Base-by-base conservation (phyloP, 2,113 vertebrate species). In the Heterochromis multidens region DNA sequence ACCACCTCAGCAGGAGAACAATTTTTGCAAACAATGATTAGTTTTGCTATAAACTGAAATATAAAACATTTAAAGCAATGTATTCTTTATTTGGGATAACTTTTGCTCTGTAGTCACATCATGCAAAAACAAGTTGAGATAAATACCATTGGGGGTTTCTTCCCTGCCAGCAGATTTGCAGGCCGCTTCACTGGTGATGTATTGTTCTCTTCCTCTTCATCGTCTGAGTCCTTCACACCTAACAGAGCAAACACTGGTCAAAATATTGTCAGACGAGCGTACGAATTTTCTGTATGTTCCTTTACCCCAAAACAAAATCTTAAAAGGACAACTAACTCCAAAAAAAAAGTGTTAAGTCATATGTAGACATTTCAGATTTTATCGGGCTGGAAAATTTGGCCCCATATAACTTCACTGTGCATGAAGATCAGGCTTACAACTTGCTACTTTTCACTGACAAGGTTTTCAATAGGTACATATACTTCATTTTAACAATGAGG, bases 201-300 rank as follows among this genome's bases (percentile, higher is more conserved):
- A 87, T 96, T 96, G 90, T 97, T 95, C 81, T 96, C 96, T 72
- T 96, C 95, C 8, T 96, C 96, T 23, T 96, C 96, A 65, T 96
- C 95, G 9, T 96, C 95, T 35, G 94, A 95, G 17, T 96, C 96
- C 72, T 96, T 97, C 52, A 94, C 92, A 89, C 95, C 96, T 97
- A 46, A 25, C 82, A 23, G 7, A 82, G 16, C 1, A 83, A 84
- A 83, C 37, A 37, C 29, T 19, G 10, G 25, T 72, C 56, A 85
- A 56, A 40, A 72, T 49, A 72, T 19, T 43, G 40, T 49, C 43
- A 72, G 49, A 49, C 16, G 7, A 31, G 29, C 17, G 52, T 1
- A 31, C 16, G 12, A 29, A 27, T 49, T 72, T 52, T 72, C 17
- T 21, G 7, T 52, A 52, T 77, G 29, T 27, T 2, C 25, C 11